Evolutionary conservation across 2,113 vertebrate species (phyloP).

Genomic region (Tetrax tetrax): DNA sequence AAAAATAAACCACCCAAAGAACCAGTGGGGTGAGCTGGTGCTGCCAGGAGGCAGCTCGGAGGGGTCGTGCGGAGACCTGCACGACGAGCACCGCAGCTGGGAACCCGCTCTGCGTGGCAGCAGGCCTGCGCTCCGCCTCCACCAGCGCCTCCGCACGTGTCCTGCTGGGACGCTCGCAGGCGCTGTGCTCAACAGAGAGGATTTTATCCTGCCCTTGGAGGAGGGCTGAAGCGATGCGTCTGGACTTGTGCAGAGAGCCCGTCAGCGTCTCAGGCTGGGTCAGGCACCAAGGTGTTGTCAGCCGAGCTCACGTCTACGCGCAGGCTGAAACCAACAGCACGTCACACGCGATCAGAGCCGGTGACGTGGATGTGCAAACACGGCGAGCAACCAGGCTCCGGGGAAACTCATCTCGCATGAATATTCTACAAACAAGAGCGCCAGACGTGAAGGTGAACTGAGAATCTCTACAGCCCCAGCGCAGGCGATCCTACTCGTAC

Average conservation of each 20-base stretch:
- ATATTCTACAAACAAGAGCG: slow-evolving; percentile 1
- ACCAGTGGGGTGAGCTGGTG: background rate
- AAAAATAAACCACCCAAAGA: background rate
- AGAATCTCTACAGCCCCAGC: background rate
- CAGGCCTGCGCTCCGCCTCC: background rate
- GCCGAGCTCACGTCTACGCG: background rate
- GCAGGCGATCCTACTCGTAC: accelerated
- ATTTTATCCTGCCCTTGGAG: background rate
- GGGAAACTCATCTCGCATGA: background rate
- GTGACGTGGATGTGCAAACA: background rate
- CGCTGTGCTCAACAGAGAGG: background rate
- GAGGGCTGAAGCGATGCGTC: background rate
- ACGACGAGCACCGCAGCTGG: accelerated
- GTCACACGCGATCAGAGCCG: slow-evolving; percentile 18
- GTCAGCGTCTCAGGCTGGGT: background rate
- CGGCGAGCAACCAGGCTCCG: background rate
- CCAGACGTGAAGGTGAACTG: background rate
- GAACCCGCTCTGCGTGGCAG: background rate
- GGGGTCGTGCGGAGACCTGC: too few species aligned
- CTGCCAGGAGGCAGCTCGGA: too few species aligned
- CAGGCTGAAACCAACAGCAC: background rate
- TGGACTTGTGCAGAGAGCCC: background rate
- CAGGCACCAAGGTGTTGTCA: slow-evolving; percentile 27
- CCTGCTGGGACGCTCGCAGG: background rate
- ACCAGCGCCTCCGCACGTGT: background rate